Base-by-base conservation (phyloP, 2,888 invertebrate species). In the Conistra vaccinii region DNA sequence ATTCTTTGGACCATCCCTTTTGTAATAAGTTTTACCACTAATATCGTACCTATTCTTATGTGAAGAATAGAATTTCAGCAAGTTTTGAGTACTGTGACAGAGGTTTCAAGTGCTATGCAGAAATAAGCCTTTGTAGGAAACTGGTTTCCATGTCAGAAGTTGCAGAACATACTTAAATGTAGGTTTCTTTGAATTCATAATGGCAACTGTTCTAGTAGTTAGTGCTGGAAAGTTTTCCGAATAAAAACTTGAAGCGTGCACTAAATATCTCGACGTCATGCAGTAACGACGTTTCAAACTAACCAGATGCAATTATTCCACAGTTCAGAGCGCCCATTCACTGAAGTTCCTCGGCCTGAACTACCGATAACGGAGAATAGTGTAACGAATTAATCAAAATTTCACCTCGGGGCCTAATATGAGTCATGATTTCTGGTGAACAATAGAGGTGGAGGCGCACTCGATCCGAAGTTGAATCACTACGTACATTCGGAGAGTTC, bases 351-450 rank as follows among this genome's bases (percentile, higher is more conserved):
- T 86, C 91, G 84, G 84, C 86, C 84, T 88, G 89, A 92, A 90
- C 90, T 90, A 91, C 88, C 91, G 91, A 92, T 92, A 92, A 91
- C 93, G 89, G 91, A 91, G 95, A 94, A 94, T 93, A 92, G 89
- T 92, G 93, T 95, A 94, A 96, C 93, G 91, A 94, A 96, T 96
- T 95, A 96, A 96, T 96, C 96, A 96, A 94, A 94, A 94, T 95
- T 96, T 96, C 95, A 95, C 95, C 95, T 95, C 93, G 88, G 89
- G 93, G 93, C 93, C 93, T 94, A 95, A 95, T 95, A 95, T 94
- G 95, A 95, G 94, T 91, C 94, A 92, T 91, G 95, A 94, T 95
- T 95, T 93, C 92, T 92, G 89, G 84, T 89, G 86, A 96, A 96
- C 96, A 96, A 96, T 95, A 89, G 94, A 89, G 89, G 89, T 90